Percentiles rank a stretch among this genome's conserved stretches.
phyloP scores from a whole-genome alignment of 1,140 invertebrate genomes.

The Sitophilus oryzae region DNA sequence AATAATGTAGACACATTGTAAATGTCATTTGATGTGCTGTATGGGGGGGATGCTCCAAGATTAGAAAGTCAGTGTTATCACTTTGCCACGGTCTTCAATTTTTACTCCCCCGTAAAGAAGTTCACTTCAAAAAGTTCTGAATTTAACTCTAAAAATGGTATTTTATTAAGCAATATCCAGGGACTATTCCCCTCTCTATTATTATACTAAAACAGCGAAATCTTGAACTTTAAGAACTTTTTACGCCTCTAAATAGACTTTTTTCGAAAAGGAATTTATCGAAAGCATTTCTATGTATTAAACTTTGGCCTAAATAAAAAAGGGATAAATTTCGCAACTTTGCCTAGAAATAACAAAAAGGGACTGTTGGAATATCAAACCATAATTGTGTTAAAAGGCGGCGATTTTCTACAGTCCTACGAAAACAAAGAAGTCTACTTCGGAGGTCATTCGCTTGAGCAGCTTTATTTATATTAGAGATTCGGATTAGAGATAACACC shows the following conservation, averaged over 20 bases:
- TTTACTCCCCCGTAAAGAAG: too few species aligned
- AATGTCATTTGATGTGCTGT: too few species aligned
- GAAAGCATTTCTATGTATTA: conserved; percentile 15
- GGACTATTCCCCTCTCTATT: too few species aligned
- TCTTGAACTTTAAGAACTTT: conserved; percentile 17
- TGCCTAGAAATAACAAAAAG: conserved; percentile 16
- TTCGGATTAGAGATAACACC: background rate
- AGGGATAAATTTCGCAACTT: conserved; percentile 4
- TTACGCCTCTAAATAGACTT: conserved; percentile 14
- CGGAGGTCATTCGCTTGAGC: background rate
- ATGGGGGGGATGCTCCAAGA: too few species aligned
- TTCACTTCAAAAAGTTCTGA: too few species aligned
- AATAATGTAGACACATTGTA: too few species aligned
- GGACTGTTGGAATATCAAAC: conserved; percentile 17
- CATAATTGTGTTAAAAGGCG: background rate
- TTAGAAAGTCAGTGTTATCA: too few species aligned
- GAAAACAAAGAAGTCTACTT: conserved; percentile 3
- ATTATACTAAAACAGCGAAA: conserved; percentile 10
- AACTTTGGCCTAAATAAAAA: conserved; percentile 7
- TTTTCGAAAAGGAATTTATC: conserved; percentile 2
- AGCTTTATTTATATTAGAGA: background rate
- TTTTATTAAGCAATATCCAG: too few species aligned
- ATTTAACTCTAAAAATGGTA: too few species aligned
- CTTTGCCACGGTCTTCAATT: too few species aligned
- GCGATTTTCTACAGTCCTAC: conserved; percentile 9